Conservation (phyloP, 2,797 vertebrate species). For the Antrozous pallidus region DNA sequence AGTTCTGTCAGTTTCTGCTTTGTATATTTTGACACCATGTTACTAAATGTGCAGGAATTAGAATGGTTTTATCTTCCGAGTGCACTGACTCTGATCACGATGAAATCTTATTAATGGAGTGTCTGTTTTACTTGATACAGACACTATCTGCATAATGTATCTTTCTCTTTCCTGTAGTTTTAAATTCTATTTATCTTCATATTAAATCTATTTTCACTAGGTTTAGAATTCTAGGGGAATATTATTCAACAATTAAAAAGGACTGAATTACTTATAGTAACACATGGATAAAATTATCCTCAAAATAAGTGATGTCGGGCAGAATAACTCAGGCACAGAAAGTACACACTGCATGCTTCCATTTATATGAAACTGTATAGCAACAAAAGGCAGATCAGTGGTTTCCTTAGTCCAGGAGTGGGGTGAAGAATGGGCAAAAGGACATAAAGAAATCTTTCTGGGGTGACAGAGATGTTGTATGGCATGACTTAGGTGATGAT, state of each 20-base stretch:
- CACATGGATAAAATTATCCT: neutral
- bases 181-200: neutral
- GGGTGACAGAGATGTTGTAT: neutral
- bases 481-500: neutral
- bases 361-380: neutral
- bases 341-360: neutral
- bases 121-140: neutral
- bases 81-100: neutral
- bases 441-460: neutral
- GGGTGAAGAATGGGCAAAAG: neutral
- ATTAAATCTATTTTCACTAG: neutral
- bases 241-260: neutral
- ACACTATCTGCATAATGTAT: neutral
- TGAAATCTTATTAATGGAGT: neutral
- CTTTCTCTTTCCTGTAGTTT: neutral
- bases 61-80: neutral
- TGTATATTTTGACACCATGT: neutral
- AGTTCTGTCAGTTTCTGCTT: conserved; percentile 21
- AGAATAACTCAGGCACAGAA: neutral
- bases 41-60: neutral
- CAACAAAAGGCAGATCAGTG: neutral
- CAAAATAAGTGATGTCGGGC: neutral
- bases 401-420: neutral
- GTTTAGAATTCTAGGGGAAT: neutral
- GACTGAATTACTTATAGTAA: neutral